Evolutionary conservation across 2,888 invertebrate species (phyloP).

Genomic region (Drosophila niveifrons): DNA sequence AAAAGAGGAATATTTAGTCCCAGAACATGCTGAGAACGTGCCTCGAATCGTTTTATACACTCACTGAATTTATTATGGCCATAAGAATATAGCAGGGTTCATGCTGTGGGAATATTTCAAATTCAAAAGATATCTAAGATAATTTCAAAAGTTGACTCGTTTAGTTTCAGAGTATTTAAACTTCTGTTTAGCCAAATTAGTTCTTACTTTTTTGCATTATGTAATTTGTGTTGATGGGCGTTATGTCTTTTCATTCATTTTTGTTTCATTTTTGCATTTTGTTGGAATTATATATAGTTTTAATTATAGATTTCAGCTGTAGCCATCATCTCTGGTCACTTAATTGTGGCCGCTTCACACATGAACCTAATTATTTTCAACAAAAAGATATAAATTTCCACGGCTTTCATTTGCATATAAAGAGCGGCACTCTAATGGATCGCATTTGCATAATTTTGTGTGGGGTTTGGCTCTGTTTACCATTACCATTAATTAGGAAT

Average conservation of each 20-base stretch:
- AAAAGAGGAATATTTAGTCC: background rate
- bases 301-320: conserved; percentile 60
- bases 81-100: background rate
- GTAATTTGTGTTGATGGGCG: conserved; percentile 44
- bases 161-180: background rate
- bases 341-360: conserved; percentile 56
- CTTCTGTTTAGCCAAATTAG: background rate
- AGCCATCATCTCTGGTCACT: conserved; percentile 46
- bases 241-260: background rate
- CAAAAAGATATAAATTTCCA: conserved; percentile 51
- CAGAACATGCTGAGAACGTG: conserved; percentile 40
- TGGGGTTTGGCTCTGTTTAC: conserved; percentile 15
- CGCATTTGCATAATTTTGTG: conserved; percentile 56
- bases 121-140: background rate
- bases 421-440: conserved; percentile 50
- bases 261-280: conserved; percentile 7
- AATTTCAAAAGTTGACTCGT: background rate
- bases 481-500: conserved; percentile 15
- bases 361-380: conserved; percentile 52
- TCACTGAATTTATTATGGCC: background rate
- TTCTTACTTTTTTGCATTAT: background rate
- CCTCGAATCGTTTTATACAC: conserved; percentile 30
- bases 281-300: conserved; percentile 45
- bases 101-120: background rate
- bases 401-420: conserved; percentile 59